Evolutionary conservation across 2,888 invertebrate species (phyloP).

Genomic region (Stramonita haemastoma): DNA sequence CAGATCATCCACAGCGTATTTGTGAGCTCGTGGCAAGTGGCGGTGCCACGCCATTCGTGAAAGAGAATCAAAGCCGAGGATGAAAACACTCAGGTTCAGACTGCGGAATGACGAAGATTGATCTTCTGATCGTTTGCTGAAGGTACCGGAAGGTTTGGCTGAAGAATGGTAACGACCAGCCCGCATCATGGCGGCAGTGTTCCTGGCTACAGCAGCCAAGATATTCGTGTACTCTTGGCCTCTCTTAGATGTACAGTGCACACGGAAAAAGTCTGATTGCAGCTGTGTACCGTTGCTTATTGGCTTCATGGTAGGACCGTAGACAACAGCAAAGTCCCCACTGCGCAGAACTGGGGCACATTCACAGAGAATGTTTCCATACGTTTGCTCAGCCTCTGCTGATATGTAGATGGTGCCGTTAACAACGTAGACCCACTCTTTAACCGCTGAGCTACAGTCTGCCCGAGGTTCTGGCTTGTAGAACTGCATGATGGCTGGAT

Average conservation of each 20-base stretch:
- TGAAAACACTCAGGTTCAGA: not conserved
- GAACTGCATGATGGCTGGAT: conserved; percentile 86
- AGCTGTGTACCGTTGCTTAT: conserved; percentile 61
- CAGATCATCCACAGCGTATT: conserved; percentile 69
- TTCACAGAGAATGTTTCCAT: conserved; percentile 79
- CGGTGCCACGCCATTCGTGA: conserved; percentile 46
- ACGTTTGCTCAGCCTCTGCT: conserved; percentile 77
- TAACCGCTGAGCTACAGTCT: conserved; percentile 81
- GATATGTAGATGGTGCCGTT: conserved; percentile 82
- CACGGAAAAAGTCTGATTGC: conserved; percentile 70
- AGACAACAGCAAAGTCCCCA: conserved; percentile 62
- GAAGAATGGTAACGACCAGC: not conserved
- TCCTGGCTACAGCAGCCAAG: conserved; percentile 80
- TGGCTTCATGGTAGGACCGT: conserved; percentile 57
- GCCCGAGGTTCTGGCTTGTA: conserved; percentile 81
- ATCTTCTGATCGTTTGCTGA: not conserved
- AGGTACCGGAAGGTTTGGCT: not conserved
- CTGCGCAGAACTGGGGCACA: conserved; percentile 79
- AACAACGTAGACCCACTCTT: conserved; percentile 88
- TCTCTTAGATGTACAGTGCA: conserved; percentile 66
- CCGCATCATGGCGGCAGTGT: conserved; percentile 43
- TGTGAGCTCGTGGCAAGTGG: conserved; percentile 64
- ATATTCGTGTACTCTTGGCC: not conserved
- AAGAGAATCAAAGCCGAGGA: not conserved
- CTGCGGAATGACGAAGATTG: not conserved